Conservation (phyloP, 2,888 invertebrate species). For the Theretra japonica region DNA sequence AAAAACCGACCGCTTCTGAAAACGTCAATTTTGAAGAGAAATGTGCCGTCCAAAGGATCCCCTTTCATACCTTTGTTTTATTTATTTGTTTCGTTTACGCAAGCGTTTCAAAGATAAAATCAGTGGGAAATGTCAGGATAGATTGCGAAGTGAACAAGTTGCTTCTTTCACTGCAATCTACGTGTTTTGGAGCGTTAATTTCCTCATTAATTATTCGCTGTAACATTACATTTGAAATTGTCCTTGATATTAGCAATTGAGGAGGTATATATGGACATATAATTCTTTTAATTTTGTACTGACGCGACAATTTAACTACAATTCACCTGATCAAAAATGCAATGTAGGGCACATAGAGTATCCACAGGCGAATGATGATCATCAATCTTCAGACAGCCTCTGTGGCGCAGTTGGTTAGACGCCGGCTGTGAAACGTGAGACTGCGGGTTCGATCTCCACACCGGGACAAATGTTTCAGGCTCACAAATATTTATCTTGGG, state of each 20-base stretch:
- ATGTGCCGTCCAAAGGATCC: constrained; percentile 81
- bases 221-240: background rate
- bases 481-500: too few relatives aligned
- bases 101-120: constrained; percentile 61
- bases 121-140: constrained; percentile 54
- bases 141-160: constrained; percentile 28
- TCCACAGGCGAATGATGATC: too few relatives aligned
- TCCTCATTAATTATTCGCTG: background rate
- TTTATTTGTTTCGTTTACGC: constrained; percentile 75
- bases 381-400: too few relatives aligned
- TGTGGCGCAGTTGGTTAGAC: too few relatives aligned
- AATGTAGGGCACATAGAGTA: too few relatives aligned
- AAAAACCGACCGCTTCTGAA: constrained; percentile 83
- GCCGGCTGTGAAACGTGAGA: too few relatives aligned
- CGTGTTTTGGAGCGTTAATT: background rate
- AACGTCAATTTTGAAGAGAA: constrained; percentile 84
- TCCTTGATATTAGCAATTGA: background rate
- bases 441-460: too few relatives aligned
- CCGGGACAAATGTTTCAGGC: too few relatives aligned
- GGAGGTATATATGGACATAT: background rate
- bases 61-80: constrained; percentile 73
- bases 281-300: background rate
- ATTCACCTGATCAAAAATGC: too few relatives aligned
- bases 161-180: constrained; percentile 5
- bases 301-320: background rate